phyloP scores from a whole-genome alignment of 2,888 invertebrate species.

The Spicauda simplicius region DNA sequence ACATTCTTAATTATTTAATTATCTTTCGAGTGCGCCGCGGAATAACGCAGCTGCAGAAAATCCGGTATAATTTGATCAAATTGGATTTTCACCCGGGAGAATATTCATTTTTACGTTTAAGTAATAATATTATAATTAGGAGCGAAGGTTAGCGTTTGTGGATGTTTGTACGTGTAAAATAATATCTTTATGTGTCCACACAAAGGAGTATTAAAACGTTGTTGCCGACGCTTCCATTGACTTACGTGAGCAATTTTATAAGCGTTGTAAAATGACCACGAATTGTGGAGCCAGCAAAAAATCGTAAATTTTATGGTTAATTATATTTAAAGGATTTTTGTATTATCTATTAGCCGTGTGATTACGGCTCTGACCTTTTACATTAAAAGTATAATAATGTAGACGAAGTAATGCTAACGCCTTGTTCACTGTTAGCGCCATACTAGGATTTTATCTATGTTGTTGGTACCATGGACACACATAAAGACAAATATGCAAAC shows the following conservation, averaged over 20 bases:
- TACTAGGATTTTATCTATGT: too few relatives aligned
- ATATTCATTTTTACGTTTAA: constrained; percentile 55
- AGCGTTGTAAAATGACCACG: constrained; percentile 64
- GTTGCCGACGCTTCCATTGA: constrained; percentile 58
- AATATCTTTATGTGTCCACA: constrained; percentile 42
- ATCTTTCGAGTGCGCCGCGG: constrained; percentile 73
- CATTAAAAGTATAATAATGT: background rate
- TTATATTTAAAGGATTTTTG: too few relatives aligned
- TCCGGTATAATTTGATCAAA: constrained; percentile 73
- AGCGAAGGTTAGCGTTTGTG: constrained; percentile 37
- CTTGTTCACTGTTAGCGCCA: too few relatives aligned
- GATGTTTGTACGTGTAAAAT: constrained; percentile 38
- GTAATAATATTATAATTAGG: constrained; percentile 45
- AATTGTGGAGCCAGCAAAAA: background rate
- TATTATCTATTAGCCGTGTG: too few relatives aligned
- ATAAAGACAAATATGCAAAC: too few relatives aligned
- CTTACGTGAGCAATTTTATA: constrained; percentile 73
- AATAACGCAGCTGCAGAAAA: constrained; percentile 70
- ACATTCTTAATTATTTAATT: constrained; percentile 84
- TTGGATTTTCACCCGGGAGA: constrained; percentile 63
- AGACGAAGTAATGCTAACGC: too few relatives aligned
- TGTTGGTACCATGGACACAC: too few relatives aligned
- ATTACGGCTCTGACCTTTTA: too few relatives aligned
- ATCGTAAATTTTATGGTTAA: background rate
- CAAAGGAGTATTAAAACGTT: constrained; percentile 41